Conservation (phyloP, 2,113 vertebrate species). For the Cacatua alba region DNA sequence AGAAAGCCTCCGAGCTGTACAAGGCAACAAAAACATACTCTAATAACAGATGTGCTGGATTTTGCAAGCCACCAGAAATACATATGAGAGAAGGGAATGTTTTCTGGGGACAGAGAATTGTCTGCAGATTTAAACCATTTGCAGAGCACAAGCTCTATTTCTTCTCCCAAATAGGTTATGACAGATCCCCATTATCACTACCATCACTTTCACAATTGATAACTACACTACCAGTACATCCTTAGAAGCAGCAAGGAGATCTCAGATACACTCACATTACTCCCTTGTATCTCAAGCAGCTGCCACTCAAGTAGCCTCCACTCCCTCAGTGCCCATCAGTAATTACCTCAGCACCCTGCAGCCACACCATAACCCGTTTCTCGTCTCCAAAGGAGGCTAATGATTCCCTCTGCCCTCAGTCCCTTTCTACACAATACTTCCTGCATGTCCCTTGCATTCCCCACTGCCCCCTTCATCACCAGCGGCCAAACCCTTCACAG, state of each 20-base stretch:
- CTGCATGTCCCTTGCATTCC: not conserved
- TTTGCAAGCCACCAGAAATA: not conserved
- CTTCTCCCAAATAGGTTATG: not conserved
- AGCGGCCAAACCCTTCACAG: fast-evolving
- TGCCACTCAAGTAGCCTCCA: not conserved
- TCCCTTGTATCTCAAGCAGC: fast-evolving
- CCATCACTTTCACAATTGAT: not conserved
- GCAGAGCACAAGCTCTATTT: not conserved
- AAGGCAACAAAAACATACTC: not conserved
- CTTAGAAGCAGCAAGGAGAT: not conserved
- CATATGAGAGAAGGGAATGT: not conserved
- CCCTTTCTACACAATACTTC: not conserved
- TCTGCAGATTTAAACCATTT: not conserved
- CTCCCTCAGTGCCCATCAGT: too few species aligned
- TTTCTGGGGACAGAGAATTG: not conserved
- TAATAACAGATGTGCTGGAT: not conserved
- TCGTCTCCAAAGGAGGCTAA: not conserved
- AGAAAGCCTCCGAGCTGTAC: not conserved
- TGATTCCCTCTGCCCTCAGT: not conserved
- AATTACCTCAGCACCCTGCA: not conserved
- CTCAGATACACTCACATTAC: not conserved
- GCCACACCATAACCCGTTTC: fast-evolving
- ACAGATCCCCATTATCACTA: not conserved
- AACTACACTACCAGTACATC: not conserved
- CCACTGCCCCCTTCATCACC: fast-evolving